Evolutionary conservation across 2,113 vertebrate genomes (phyloP).

Genomic region (Chaetura pelagica): DNA sequence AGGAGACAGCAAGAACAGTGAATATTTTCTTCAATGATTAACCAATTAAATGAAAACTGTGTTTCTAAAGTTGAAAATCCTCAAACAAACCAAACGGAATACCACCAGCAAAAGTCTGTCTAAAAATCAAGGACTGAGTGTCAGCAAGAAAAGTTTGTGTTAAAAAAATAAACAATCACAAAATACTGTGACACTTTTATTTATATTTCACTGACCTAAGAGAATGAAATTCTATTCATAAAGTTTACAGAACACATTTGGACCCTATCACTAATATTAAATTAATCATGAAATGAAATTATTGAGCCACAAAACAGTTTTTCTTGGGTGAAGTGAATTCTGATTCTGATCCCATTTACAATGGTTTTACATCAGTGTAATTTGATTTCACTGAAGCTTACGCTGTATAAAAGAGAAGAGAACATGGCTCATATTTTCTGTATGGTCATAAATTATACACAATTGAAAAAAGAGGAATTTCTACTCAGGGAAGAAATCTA

Average conservation of each 20-base stretch:
- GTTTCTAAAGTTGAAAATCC: accelerated
- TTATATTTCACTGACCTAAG: neutral
- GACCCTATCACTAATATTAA: conserved; percentile 20
- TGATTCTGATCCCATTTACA: conserved; percentile 61
- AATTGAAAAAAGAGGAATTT: conserved; percentile 47
- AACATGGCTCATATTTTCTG: conserved; percentile 48
- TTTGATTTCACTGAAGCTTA: conserved; percentile 46
- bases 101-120: neutral
- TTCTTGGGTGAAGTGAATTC: conserved; percentile 48
- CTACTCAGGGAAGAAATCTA: conserved; percentile 45
- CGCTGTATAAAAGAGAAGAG: conserved; percentile 1
- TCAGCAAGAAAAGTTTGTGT: neutral
- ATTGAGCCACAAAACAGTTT: conserved; percentile 39
- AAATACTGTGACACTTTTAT: neutral
- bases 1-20: neutral
- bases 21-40: neutral
- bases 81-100: neutral
- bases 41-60: neutral
- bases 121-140: neutral
- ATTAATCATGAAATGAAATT: conserved; percentile 64
- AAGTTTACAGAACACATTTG: conserved; percentile 40
- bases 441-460: conserved; percentile 36
- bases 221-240: conserved; percentile 41
- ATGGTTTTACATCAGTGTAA: conserved; percentile 58
- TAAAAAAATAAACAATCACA: neutral